These are phyloP conservation scores for Lordiphosa fenestrarum DNA, from an alignment of 2,888 invertebrate species.

Conservation along the genomic window DNA sequence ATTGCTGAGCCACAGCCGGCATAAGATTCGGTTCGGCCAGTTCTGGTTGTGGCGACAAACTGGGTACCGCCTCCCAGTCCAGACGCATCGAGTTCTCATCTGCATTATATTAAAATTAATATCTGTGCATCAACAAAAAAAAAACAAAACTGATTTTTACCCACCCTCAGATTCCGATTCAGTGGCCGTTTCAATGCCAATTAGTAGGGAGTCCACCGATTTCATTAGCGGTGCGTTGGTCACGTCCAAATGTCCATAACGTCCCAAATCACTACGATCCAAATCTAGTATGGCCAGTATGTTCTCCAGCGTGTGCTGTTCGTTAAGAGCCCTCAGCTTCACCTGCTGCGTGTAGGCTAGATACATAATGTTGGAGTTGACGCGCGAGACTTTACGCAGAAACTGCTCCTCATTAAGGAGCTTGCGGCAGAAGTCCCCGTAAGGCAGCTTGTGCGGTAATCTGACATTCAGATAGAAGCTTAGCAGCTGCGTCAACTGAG, in stretches of 20 bases:
- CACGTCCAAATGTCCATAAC: slow-evolving; percentile 84
- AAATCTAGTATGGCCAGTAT: slow-evolving; percentile 86
- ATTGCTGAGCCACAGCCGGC: slow-evolving; percentile 72
- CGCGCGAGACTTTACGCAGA: slow-evolving; percentile 86
- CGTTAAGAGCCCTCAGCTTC: slow-evolving; percentile 83
- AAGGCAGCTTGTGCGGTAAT: slow-evolving; percentile 87
- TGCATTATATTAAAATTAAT: slow-evolving; percentile 19
- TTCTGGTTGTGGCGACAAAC: slow-evolving; percentile 67
- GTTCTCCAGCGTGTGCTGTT: slow-evolving; percentile 87
- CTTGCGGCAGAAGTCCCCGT: slow-evolving; percentile 86
- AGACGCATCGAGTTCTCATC: slow-evolving; percentile 85
- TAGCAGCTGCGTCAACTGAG: slow-evolving; percentile 90
- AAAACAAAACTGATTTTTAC: neutral
- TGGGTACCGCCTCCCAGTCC: slow-evolving; percentile 89
- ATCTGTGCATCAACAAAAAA: neutral
- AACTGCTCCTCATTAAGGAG: slow-evolving; percentile 86
- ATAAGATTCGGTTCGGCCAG: slow-evolving; percentile 64
- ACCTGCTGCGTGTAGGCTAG: slow-evolving; percentile 90
- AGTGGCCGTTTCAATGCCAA: slow-evolving; percentile 84
- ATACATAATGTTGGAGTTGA: slow-evolving; percentile 90
- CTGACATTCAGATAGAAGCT: slow-evolving; percentile 91
- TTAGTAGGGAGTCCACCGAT: slow-evolving; percentile 84
- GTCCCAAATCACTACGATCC: slow-evolving; percentile 86
- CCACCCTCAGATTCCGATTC: slow-evolving; percentile 86
- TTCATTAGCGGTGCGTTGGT: slow-evolving; percentile 77